A percentile compares a stretch with the other conserved stretches of the same genome.
Conservation (phyloP, 2,888 invertebrate genomes). For the Entomobrya multifasciata region DNA sequence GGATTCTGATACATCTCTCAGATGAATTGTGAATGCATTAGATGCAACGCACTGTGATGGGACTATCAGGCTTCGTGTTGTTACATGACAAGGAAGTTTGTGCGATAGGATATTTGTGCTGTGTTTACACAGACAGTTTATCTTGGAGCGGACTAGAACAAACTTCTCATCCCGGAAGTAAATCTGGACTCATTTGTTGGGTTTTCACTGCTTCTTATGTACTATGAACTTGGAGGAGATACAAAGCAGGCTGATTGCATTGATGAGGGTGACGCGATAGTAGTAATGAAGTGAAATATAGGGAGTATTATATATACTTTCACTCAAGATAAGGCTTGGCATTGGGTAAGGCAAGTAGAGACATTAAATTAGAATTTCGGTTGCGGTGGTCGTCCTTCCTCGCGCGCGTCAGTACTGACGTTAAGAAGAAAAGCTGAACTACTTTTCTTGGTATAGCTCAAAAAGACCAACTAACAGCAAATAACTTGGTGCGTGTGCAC, state of each 20-base stretch:
- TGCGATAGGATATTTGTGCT: background rate
- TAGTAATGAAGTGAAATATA: constrained; percentile 4
- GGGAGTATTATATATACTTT: background rate
- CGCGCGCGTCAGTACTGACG: background rate
- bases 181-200: constrained; percentile 19
- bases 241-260: constrained; percentile 29
- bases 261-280: background rate
- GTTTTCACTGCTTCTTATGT: background rate
- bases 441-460: background rate
- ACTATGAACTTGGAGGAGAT: background rate
- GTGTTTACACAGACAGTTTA: background rate
- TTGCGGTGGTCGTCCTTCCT: constrained; percentile 18
- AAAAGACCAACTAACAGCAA: no score
- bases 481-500: background rate
- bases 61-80: background rate
- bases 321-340: background rate
- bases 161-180: constrained; percentile 30
- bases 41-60: background rate
- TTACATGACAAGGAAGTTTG: background rate
- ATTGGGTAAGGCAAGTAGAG: background rate
- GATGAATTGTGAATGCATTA: background rate
- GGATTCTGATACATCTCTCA: background rate
- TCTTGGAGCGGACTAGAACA: background rate
- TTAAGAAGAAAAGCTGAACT: background rate
- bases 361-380: constrained; percentile 52